Percentiles rank a stretch among this genome's conserved stretches.
Evolutionary conservation across 2,888 invertebrate genomes (phyloP).

Genomic region (Trichacis sp.): DNA sequence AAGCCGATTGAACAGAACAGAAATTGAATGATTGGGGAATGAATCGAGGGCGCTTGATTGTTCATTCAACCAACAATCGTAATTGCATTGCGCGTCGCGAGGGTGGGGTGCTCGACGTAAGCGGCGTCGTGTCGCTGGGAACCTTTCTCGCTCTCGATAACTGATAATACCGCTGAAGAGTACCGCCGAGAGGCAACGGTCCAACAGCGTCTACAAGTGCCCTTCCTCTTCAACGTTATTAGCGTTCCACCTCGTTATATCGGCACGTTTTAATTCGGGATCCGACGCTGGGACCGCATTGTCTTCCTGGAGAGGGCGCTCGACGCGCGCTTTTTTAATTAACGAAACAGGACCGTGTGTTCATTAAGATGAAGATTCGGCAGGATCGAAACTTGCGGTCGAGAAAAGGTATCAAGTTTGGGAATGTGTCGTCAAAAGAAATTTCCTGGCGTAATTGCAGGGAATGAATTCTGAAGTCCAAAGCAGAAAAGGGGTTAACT

Average conservation of each 20-base stretch:
- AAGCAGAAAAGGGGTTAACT: too few relatives aligned
- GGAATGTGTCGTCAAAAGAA: too few relatives aligned
- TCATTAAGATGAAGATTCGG: too few relatives aligned
- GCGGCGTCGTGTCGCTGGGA: slow-evolving; percentile 33
- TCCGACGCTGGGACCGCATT: slow-evolving; percentile 6
- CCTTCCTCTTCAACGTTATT: slow-evolving; percentile 59
- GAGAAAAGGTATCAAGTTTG: too few relatives aligned
- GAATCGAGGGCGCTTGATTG: slow-evolving; percentile 69
- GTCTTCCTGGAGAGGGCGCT: slow-evolving; percentile 2
- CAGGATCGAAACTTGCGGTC: too few relatives aligned
- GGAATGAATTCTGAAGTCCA: too few relatives aligned
- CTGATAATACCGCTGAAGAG: neutral
- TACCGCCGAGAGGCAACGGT: slow-evolving; percentile 24
- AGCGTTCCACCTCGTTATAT: slow-evolving; percentile 56
- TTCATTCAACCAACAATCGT: slow-evolving; percentile 70
- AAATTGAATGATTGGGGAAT: slow-evolving; percentile 69
- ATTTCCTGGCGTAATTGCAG: too few relatives aligned
- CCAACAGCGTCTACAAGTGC: slow-evolving; percentile 37
- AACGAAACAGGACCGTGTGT: too few relatives aligned
- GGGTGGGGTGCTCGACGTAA: slow-evolving; percentile 30
- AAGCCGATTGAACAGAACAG: slow-evolving; percentile 69
- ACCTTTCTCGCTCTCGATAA: slow-evolving; percentile 4
- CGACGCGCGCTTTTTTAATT: slow-evolving; percentile 28
- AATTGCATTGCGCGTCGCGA: slow-evolving; percentile 66
- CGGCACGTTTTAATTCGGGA: slow-evolving; percentile 48